Percentiles rank a stretch among this genome's conserved stretches.
These are phyloP conservation scores for Urocyon cinereoargenteus DNA, from an alignment of 2,797 vertebrate species.

Conservation along the genomic window DNA sequence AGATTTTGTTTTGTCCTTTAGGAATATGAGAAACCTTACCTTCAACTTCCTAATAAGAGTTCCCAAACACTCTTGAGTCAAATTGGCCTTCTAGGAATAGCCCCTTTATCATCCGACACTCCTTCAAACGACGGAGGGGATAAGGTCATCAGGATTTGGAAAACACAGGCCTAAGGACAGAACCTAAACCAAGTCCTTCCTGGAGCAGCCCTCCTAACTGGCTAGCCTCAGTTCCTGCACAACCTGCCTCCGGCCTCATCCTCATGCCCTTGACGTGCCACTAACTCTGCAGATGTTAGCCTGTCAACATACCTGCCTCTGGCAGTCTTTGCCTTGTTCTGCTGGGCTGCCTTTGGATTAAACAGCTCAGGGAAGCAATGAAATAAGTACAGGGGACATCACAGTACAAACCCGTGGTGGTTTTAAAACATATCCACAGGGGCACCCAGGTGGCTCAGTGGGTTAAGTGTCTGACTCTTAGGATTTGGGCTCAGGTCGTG, in stretches of 20 bases:
- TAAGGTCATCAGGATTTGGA: neutral
- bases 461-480: neutral
- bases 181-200: neutral
- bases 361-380: neutral
- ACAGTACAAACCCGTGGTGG: neutral
- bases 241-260: neutral
- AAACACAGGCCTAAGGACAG: neutral
- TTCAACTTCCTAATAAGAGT: neutral
- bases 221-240: neutral
- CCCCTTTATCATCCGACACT: neutral
- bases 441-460: neutral
- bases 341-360: neutral
- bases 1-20: neutral
- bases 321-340: neutral
- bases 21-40: neutral
- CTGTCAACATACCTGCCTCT: neutral
- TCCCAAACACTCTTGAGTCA: neutral
- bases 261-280: neutral
- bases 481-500: neutral
- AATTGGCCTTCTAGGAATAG: neutral
- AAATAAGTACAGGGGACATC: neutral
- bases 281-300: neutral
- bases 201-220: neutral
- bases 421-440: slow-evolving; percentile 19
- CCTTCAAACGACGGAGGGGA: neutral